A percentile compares a stretch with the other conserved stretches of the same genome.
phyloP scores from a whole-genome alignment of 53 echinoderm and acorn worm genomes.

The Paracentrotus lividus region DNA sequence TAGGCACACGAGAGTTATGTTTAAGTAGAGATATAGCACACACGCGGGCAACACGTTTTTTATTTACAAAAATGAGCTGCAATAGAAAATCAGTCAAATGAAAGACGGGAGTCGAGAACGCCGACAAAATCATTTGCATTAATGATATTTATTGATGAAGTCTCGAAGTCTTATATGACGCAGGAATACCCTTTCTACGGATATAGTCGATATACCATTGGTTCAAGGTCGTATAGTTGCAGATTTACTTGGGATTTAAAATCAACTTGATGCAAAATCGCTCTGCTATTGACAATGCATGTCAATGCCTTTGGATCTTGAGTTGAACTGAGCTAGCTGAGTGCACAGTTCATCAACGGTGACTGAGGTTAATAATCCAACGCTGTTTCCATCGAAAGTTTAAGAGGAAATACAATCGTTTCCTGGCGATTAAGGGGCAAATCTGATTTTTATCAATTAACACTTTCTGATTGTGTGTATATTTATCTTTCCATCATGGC shows the following conservation, averaged over 20 bases:
- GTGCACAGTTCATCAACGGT: too few species aligned
- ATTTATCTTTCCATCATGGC: slow-evolving; percentile 52
- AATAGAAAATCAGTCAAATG: not conserved
- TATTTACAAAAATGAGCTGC: too few species aligned
- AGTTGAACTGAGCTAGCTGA: too few species aligned
- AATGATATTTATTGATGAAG: not conserved
- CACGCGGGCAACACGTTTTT: not conserved
- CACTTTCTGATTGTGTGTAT: not conserved
- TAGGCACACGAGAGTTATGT: not conserved
- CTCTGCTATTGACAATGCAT: not conserved
- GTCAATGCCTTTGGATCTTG: not conserved
- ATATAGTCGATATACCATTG: not conserved
- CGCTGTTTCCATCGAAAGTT: not conserved
- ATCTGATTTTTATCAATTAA: slow-evolving; percentile 33
- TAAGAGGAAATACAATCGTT: slow-evolving; percentile 20
- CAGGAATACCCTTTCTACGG: slow-evolving; percentile 24
- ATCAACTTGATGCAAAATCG: not conserved
- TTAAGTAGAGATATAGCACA: not conserved
- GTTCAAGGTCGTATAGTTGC: not conserved
- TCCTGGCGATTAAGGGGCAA: slow-evolving; percentile 40
- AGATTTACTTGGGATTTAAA: not conserved
- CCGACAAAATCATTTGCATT: not conserved
- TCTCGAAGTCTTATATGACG: not conserved
- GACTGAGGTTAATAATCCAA: not conserved
- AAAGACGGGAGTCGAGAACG: not conserved